Conservation (phyloP, 1,140 invertebrate species). For the Aphaenogaster ashmeadi region DNA sequence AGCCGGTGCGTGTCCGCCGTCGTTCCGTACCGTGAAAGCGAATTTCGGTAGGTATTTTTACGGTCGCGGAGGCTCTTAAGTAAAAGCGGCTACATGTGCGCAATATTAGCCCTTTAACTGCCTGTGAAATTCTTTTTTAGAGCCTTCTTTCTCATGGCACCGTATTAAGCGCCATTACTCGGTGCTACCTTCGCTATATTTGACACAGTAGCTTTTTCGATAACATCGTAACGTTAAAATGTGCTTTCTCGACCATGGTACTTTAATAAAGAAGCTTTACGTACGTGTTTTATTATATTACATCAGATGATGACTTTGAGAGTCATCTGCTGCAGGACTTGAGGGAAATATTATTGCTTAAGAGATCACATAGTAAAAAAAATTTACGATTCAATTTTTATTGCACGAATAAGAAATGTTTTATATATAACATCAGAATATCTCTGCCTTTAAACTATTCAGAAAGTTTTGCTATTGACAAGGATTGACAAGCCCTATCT, state of each 20-base stretch:
- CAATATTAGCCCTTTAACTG: constrained; percentile 58
- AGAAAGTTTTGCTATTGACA: not conserved
- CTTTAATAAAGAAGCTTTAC: constrained; percentile 26
- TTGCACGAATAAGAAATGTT: not conserved
- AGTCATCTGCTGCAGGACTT: not conserved
- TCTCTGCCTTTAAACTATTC: not conserved
- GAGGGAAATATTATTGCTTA: not conserved
- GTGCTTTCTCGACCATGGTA: not conserved
- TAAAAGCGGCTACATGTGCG: constrained; percentile 53
- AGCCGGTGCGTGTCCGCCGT: constrained; percentile 59
- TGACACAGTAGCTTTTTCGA: constrained; percentile 50
- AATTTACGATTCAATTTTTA: constrained; percentile 5
- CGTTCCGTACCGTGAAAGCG: constrained; percentile 57
- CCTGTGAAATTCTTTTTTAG: constrained; percentile 56
- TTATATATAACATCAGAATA: not conserved
- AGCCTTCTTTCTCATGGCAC: not conserved
- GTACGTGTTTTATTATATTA: constrained; percentile 1
- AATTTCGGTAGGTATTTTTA: constrained; percentile 66
- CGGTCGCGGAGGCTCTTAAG: constrained; percentile 50
- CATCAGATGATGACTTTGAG: not conserved
- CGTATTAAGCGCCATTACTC: constrained; percentile 44
- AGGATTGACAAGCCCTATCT: not conserved
- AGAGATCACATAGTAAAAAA: not conserved
- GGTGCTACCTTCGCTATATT: constrained; percentile 30
- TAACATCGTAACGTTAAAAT: constrained; percentile 42